A percentile compares a stretch with the other conserved stretches of the same genome.
These are phyloP conservation scores for Pithys albifrons DNA, from an alignment of 2,113 vertebrate genomes.

Conservation along the genomic window DNA sequence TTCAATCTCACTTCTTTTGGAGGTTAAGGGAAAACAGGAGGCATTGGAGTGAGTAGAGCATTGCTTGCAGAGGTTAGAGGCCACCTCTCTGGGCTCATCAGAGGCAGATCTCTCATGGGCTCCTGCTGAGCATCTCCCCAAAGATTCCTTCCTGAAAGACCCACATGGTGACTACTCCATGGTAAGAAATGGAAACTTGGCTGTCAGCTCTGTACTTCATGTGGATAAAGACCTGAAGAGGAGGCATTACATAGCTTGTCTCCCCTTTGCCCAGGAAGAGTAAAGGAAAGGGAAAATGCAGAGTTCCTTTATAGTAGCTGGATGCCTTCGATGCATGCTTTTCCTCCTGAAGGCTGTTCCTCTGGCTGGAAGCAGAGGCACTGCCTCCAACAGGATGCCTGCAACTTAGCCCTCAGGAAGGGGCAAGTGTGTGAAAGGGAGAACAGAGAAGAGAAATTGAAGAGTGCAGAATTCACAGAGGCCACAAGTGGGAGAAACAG, in stretches of 20 bases:
- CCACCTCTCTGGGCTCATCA: background rate
- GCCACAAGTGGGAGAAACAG: background rate
- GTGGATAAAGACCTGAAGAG: background rate
- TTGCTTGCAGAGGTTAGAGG: background rate
- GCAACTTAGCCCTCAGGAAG: background rate
- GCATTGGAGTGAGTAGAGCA: background rate
- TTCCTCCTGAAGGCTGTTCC: background rate
- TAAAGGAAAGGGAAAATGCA: background rate
- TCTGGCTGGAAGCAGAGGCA: background rate
- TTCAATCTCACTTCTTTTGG: background rate
- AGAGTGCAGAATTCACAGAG: background rate
- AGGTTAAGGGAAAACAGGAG: background rate
- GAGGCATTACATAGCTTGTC: background rate
- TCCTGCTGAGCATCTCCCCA: background rate
- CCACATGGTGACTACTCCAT: background rate
- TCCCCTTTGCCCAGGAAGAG: background rate
- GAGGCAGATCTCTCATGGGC: background rate
- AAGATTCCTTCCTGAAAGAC: background rate
- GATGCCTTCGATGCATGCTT: background rate
- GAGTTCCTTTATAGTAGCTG: background rate
- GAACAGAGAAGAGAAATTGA: background rate
- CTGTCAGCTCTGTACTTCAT: background rate
- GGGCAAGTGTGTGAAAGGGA: background rate
- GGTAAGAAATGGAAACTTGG: background rate
- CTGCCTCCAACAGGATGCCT: background rate